These are phyloP conservation scores for Zelleria hepariella DNA, from an alignment of 2,888 invertebrate species.

Conservation along the genomic window DNA sequence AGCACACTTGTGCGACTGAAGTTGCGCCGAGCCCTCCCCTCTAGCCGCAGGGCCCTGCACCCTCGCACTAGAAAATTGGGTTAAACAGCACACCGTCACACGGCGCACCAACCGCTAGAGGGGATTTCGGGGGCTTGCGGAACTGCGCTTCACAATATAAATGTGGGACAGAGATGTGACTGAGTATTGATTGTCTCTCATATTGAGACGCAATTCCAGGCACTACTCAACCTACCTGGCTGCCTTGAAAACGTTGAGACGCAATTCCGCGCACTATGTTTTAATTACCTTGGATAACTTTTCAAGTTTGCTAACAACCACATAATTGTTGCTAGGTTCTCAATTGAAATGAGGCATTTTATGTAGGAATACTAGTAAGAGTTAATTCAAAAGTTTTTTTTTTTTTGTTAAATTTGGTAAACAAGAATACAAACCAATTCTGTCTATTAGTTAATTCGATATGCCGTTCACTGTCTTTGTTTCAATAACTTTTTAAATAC, in stretches of 20 bases:
- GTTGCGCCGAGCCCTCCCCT: slow-evolving; percentile 41
- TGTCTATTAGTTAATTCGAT: too few species aligned
- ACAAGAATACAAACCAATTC: too few species aligned
- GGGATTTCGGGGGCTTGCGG: slow-evolving; percentile 59
- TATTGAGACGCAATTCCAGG: slow-evolving; percentile 1
- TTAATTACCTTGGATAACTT: not conserved
- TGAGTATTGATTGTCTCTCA: slow-evolving; percentile 59
- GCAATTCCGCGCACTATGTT: not conserved
- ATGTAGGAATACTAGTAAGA: too few species aligned
- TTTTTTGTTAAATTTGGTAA: too few species aligned
- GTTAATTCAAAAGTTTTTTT: too few species aligned
- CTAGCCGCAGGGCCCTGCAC: slow-evolving; percentile 44
- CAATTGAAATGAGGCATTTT: too few species aligned
- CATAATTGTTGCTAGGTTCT: too few species aligned
- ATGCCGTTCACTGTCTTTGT: too few species aligned
- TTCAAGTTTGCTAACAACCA: too few species aligned
- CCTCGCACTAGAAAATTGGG: slow-evolving; percentile 67
- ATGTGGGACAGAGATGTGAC: slow-evolving; percentile 65
- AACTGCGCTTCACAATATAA: slow-evolving; percentile 64
- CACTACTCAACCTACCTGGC: not conserved
- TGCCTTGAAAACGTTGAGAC: not conserved
- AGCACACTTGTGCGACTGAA: slow-evolving; percentile 62
- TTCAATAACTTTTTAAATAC: too few species aligned
- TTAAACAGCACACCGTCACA: slow-evolving; percentile 64
- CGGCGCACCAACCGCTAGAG: slow-evolving; percentile 53